Evolutionary conservation across 2,797 vertebrate species (phyloP), one percentile per base, ranked within the genome.

Genomic region (Cynodonichthys magdalenae): DNA sequence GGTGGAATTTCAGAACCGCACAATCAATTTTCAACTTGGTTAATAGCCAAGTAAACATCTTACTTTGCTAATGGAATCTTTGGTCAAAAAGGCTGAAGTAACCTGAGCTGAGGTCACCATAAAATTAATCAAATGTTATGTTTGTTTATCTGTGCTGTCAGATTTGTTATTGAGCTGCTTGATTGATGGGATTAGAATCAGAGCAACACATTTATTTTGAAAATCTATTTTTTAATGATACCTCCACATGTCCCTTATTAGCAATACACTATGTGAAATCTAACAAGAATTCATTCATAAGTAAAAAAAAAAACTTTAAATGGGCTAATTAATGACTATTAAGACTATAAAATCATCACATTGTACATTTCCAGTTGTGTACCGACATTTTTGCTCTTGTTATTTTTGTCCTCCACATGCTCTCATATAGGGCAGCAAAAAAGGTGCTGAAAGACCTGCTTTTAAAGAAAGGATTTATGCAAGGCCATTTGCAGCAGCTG

Each of bases 401-500:
- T 18, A 19, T 17, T 65, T 50, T 59, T 69, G 46, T 54, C 66
- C 53, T 67, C 27, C n/a, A 36, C 36, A 63, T 61, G 28, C 12
- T 8, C 12, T 8, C 51, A 49, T 50, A 67, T 55, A 59, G 66
- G 77, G 65, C 65, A 71, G 59, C 47, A 59, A 61, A 66, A 79
- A 70, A 68, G 65, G 63, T 64, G 46, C 66, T 50, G 75, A 80
- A 57, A 36, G 15, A 59, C 28, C 48, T 77, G 53, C 55, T 44
- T 48, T 48, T 48, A 20, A 47, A 24, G 50, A 57, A 49, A 47
- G 39, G 48, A 64, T 75, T 81, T 59, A 74, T 61, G 46, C 78
- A 84, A 75, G 73, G 77, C 83, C 65, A 69, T 79, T 80, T 68
- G 36, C 66, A 66, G 60, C 66, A 36, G 28, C 57, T 72, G 54